A percentile compares a stretch with the other conserved stretches of the same genome.
Evolutionary conservation across 2,113 vertebrate genomes (phyloP).

Genomic region (Protobothrops mucrosquamatus): DNA sequence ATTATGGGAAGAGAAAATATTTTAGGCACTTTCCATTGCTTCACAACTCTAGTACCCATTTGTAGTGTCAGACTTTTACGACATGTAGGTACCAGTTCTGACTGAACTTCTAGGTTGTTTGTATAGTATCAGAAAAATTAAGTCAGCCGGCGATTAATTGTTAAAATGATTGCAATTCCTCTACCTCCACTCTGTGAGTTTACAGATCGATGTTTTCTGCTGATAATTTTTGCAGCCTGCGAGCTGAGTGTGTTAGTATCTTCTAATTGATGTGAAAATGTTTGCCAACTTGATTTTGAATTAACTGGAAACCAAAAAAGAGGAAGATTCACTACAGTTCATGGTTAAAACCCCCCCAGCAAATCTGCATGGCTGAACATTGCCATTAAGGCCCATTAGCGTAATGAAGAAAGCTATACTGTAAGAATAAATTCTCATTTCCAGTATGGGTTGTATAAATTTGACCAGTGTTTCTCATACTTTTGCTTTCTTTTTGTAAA

Average conservation of each 20-base stretch:
- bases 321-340: slow-evolving; percentile 12
- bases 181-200: neutral
- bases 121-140: neutral
- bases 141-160: neutral
- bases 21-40: neutral
- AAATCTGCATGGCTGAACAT: slow-evolving; percentile 21
- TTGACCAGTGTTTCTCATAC: neutral
- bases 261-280: neutral
- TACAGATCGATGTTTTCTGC: neutral
- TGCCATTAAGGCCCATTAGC: slow-evolving; percentile 27
- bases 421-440: neutral
- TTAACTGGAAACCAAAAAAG: slow-evolving; percentile 29
- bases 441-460: neutral
- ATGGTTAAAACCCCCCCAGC: too few species aligned
- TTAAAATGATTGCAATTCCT: neutral
- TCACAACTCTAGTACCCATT: neutral
- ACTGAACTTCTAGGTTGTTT: neutral
- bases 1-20: neutral
- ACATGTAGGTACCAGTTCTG: neutral
- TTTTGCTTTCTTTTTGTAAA: neutral
- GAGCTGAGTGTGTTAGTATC: neutral
- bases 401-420: neutral
- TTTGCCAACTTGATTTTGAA: neutral
- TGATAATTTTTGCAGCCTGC: neutral
- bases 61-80: neutral